Base-by-base conservation (phyloP, 2,113 vertebrate species). In the Oreochromis niloticus region DNA sequence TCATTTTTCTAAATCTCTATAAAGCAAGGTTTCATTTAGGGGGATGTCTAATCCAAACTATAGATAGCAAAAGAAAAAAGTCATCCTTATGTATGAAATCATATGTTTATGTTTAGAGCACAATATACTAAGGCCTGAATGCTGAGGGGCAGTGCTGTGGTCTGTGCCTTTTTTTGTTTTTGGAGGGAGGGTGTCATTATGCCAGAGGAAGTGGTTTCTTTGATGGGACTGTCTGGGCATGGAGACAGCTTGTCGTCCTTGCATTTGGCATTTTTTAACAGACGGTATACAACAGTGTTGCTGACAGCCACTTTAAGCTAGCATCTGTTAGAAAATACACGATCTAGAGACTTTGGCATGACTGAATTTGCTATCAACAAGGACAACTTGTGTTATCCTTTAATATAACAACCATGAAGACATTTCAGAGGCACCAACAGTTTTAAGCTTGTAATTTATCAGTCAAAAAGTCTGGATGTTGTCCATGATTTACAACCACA, bases 281-380 rank as follows among this genome's bases (percentile, higher is more conserved):
- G 94, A 95, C 91, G 90, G 91, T 83, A 88, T 88, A 89, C 83
- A 90, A 92, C 90, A 90, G 86, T 85, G 84, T 86, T 87, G 88
- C 91, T 95, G 93, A 95, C 94, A 92, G 92, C 84, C 91, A 93
- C 90, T 91, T 93, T 92, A 87, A 90, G 85, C 85, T 89, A 92
- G 93, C 96, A 95, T 95, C 95, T 96, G 95, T 88, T 95, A 66
- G 87, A 91, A 90, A 93, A 94, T 82, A 87, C 84, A 86, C 88
- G 91, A 95, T 95, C 87, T 88, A 88, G 81, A 81, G 87, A 92
- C 90, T 93, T 78, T 92, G 92, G 73, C 86, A 93, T 93, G 91
- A 91, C 92, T 93, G 90, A 94, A 92, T 95, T 93, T 92, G 81
- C 88, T 22, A 89, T 85, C 80, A 50, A 86, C 68, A 87, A 84